These are phyloP conservation scores for Brachypterus glaber DNA, from an alignment of 2,888 invertebrate genomes.

Conservation along the genomic window DNA sequence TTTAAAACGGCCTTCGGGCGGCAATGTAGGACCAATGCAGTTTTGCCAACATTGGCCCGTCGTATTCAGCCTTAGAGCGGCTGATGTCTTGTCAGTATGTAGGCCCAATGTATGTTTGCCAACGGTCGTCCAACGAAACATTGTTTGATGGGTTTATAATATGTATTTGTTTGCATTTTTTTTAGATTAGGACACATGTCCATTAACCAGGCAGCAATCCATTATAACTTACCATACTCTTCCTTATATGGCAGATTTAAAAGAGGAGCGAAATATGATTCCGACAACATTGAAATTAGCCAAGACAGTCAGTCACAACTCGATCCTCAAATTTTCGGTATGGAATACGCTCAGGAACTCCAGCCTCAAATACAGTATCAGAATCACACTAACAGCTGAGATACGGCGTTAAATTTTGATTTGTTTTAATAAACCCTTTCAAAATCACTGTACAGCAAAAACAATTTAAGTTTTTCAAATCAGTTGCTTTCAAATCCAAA, in stretches of 20 bases:
- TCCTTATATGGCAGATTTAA: slow-evolving; percentile 84
- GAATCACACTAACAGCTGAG: slow-evolving; percentile 38
- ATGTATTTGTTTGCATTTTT: slow-evolving; percentile 13
- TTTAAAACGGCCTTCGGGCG: too few relatives aligned
- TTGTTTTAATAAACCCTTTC: slow-evolving; percentile 28
- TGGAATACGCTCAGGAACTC: slow-evolving; percentile 37
- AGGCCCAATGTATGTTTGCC: too few relatives aligned
- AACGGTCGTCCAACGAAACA: too few relatives aligned
- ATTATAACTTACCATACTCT: slow-evolving; percentile 83
- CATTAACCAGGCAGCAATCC: slow-evolving; percentile 87
- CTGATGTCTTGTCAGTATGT: too few relatives aligned
- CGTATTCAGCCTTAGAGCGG: too few relatives aligned
- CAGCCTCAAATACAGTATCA: slow-evolving; percentile 37
- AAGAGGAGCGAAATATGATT: slow-evolving; percentile 67
- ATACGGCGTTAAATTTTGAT: slow-evolving; percentile 31
- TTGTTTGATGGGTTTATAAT: background rate
- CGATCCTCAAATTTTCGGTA: slow-evolving; percentile 31
- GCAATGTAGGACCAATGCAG: too few relatives aligned
- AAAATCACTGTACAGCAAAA: slow-evolving; percentile 5
- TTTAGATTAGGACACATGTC: slow-evolving; percentile 82
- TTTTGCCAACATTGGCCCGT: too few relatives aligned
- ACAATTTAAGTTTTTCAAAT: slow-evolving; percentile 9
- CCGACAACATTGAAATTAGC: slow-evolving; percentile 39
- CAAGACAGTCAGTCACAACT: slow-evolving; percentile 37
- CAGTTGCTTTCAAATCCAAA: slow-evolving; percentile 3